Percentiles rank a stretch among this genome's conserved stretches.
phyloP scores from a whole-genome alignment of 2,797 vertebrate species.

The Dryobates pubescens region DNA sequence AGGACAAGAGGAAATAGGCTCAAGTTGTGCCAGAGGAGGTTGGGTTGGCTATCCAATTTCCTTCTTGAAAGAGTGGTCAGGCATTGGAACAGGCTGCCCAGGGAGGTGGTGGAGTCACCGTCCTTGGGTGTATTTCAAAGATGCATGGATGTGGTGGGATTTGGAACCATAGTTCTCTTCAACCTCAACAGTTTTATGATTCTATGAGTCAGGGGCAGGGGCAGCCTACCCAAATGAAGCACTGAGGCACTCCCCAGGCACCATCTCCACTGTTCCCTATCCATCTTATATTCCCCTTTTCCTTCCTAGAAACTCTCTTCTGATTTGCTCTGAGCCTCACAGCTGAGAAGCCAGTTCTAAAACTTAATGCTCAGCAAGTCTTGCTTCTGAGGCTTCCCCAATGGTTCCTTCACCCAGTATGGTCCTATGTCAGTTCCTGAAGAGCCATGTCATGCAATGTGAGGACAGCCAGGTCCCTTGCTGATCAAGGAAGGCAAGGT shows the following conservation, averaged over 20 bases:
- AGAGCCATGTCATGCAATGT: accelerated
- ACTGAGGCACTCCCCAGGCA: not conserved
- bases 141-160: too few relatives aligned
- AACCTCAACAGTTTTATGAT: too few relatives aligned
- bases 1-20: too few relatives aligned
- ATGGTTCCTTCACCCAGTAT: not conserved
- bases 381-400: not conserved
- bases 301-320: not conserved
- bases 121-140: too few relatives aligned
- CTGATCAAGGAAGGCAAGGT: not conserved
- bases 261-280: accelerated
- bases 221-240: not conserved
- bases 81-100: too few relatives aligned
- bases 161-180: too few relatives aligned
- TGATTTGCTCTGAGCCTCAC: not conserved
- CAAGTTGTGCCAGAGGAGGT: too few relatives aligned
- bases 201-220: not conserved
- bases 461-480: not conserved
- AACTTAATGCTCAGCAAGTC: not conserved
- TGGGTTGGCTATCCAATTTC: too few relatives aligned
- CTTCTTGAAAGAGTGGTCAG: too few relatives aligned
- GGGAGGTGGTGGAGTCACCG: too few relatives aligned
- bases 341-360: not conserved
- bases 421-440: not conserved
- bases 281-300: not conserved